Conservation (phyloP, 2,888 invertebrate species). For the Lasiommata megera region DNA sequence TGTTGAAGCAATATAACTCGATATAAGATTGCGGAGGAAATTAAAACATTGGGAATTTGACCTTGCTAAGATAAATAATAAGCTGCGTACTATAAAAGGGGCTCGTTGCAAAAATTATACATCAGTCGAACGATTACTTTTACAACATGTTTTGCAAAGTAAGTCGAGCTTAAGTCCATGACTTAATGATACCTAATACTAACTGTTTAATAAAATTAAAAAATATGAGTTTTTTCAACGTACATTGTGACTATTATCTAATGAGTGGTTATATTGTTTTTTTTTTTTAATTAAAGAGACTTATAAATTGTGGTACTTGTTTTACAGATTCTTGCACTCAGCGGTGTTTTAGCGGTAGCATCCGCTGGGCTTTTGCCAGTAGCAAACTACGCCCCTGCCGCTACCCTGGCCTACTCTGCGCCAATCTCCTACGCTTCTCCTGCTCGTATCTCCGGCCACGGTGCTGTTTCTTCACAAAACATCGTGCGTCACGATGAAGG, state of each 20-base stretch:
- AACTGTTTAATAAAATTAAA: too few relatives aligned
- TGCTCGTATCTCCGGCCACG: conserved; percentile 36
- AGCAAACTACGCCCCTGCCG: conserved; percentile 51
- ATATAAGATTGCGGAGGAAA: background rate
- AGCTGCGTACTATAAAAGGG: conserved; percentile 54
- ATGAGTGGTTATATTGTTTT: too few relatives aligned
- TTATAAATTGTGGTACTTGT: background rate
- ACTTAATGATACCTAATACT: background rate
- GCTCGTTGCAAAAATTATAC: conserved; percentile 42
- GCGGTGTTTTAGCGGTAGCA: conserved; percentile 65
- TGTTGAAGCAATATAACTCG: background rate
- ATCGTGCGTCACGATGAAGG: conserved; percentile 39
- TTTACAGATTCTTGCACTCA: conserved; percentile 56
- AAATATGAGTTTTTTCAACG: too few relatives aligned
- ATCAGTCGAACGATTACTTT: conserved; percentile 50
- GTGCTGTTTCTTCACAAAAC: conserved; percentile 46
- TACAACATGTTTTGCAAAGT: conserved; percentile 67
- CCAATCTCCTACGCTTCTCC: conserved; percentile 41
- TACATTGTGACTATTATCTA: too few relatives aligned
- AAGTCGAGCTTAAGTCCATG: conserved; percentile 42
- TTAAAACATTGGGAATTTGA: background rate
- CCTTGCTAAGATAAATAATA: conserved; percentile 31
- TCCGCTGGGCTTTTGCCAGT: conserved; percentile 49
- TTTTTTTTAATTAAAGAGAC: too few relatives aligned
- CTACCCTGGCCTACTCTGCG: conserved; percentile 36